Evolutionary conservation across 2,888 invertebrate species (phyloP), one percentile per base, ranked within the genome.

Genomic region (Pyrrhosoma nymphula): DNA sequence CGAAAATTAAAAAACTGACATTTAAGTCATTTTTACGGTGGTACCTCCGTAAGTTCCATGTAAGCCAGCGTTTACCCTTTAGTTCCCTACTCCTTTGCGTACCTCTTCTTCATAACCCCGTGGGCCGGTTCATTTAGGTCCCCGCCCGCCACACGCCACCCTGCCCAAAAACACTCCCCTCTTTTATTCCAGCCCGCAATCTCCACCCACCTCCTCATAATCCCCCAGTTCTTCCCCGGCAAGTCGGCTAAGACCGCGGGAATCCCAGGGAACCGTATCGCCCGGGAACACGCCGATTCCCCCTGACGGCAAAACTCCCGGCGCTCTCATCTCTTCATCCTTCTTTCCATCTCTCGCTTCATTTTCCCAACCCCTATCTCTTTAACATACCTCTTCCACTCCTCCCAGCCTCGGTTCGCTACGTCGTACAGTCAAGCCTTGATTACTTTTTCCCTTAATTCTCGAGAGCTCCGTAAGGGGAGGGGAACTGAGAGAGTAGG

Each of bases 391-490:
- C 69, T 60, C 60, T 60, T 20, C 60, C 60, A 18, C 60, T 60
- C 60, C 47, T 47, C 47, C 47, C 47, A 10, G 23, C 69, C 26
- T 69, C 26, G 69, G n/a, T 26, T 8, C 8, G 12, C 63, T 23
- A 18, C 18, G 18, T 18, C n/a, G n/a, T n/a, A 69, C 69, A 69
- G 47, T 69, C 69, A 23, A 69, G 60, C 60, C 69, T 69, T 69
- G 69, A 69, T 69, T 69, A 69, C 69, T 69, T 69, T 69, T 69
- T 69, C 69, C 69, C 69, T 69, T 26, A 69, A 69, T 69, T 69
- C 69, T 69, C 4, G n/a, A 69, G 69, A n/a, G 26, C 26, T 69
- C 47, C 47, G 47, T 8, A 4, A 8, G 47, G 47, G 47, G 47
- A 4, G 47, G 47, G 8, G 47, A 47, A 47, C 8, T 4, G 2